These are phyloP conservation scores for Brachystomella parvula DNA, from an alignment of 1,140 invertebrate genomes.

Conservation along the genomic window DNA sequence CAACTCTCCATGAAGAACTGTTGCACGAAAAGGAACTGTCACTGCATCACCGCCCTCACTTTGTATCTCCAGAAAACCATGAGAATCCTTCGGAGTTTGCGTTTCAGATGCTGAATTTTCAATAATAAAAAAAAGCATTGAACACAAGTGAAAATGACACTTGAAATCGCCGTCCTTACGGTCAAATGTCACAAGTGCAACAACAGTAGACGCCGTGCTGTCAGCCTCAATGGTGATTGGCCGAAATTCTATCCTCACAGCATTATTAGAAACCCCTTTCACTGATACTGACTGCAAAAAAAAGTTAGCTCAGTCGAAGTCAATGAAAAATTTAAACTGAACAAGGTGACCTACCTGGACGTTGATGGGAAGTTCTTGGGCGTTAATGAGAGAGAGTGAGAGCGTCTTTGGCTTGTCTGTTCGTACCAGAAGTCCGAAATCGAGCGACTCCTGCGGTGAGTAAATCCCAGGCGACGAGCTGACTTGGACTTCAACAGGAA, in stretches of 20 bases:
- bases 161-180: constrained; percentile 42
- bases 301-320: constrained; percentile 8
- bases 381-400: constrained; percentile 61
- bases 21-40: constrained; percentile 39
- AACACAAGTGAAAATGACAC: neutral
- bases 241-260: constrained; percentile 48
- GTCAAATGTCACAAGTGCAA: constrained; percentile 50
- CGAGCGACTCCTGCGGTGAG: constrained; percentile 64
- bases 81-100: constrained; percentile 44
- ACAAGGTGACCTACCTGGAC: constrained; percentile 51
- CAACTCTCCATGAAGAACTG: constrained; percentile 45
- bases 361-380: constrained; percentile 59
- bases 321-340: constrained; percentile 31
- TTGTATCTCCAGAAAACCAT: constrained; percentile 49
- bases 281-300: constrained; percentile 44
- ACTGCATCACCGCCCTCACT: constrained; percentile 47
- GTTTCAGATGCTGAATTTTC: constrained; percentile 36
- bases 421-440: constrained; percentile 71
- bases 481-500: constrained; percentile 83
- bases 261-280: constrained; percentile 44
- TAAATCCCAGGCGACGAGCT: constrained; percentile 62
- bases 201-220: constrained; percentile 44
- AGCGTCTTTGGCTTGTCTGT: constrained; percentile 57
- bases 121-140: constrained; percentile 1
- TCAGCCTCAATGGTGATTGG: constrained; percentile 50